Conservation (phyloP, 1,140 invertebrate genomes). For the Heliconius himera region DNA sequence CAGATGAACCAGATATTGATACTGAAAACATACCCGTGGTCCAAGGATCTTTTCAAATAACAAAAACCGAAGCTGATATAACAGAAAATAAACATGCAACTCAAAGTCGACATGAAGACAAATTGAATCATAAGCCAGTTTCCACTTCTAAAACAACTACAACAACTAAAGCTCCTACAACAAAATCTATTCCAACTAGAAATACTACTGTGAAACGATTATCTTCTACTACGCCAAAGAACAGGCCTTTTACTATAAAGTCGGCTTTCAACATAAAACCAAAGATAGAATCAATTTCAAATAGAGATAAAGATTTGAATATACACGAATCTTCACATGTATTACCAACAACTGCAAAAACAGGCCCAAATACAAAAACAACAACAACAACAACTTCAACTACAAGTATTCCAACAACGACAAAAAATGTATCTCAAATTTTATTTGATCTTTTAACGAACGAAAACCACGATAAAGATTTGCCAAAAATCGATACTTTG, state of each 20-base stretch:
- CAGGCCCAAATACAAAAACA: constrained; percentile 46
- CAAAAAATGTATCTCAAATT: constrained; percentile 74
- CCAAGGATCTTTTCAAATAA: constrained; percentile 84
- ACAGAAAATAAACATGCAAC: constrained; percentile 82
- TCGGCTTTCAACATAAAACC: constrained; percentile 75
- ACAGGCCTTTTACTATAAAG: constrained; percentile 73
- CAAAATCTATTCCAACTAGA: constrained; percentile 63
- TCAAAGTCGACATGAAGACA: constrained; percentile 65
- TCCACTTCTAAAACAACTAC: constrained; percentile 62
- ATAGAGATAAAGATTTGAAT: constrained; percentile 71
- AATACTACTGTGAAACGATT: constrained; percentile 60
- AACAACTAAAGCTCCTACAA: constrained; percentile 65
- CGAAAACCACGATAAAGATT: constrained; percentile 76
- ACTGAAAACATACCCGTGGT: constrained; percentile 82
- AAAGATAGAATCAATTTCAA: constrained; percentile 63
- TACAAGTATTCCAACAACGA: constrained; percentile 55
- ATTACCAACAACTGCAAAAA: constrained; percentile 44
- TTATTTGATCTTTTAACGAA: constrained; percentile 68
- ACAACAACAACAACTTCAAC: constrained; percentile 53
- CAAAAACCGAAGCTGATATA: constrained; percentile 84
- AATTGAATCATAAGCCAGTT: constrained; percentile 67
- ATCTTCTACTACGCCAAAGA: constrained; percentile 58
- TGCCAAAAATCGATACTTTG: constrained; percentile 78
- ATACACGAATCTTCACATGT: constrained; percentile 61
- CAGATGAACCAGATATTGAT: constrained; percentile 81